Conservation (phyloP, 2,797 vertebrate genomes). For the Micromesistius poutassou region DNA sequence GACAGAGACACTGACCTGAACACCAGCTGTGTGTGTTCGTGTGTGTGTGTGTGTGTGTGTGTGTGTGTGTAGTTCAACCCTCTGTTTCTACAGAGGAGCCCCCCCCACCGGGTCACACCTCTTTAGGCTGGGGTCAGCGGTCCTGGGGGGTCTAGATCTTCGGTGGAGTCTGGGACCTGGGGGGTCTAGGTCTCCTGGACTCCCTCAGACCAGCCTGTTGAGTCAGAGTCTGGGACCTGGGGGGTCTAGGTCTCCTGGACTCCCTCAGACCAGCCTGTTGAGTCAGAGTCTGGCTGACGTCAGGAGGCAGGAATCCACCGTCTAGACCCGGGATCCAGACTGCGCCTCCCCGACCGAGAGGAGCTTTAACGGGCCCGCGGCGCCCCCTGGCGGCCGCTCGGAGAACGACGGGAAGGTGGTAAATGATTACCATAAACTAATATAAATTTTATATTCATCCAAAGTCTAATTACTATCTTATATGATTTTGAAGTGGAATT, state of each 20-base stretch:
- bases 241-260: neutral
- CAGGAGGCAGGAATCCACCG: neutral
- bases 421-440: neutral
- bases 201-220: neutral
- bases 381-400: neutral
- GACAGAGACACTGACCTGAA: too few species aligned
- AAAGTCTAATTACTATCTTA: neutral
- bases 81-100: too few species aligned
- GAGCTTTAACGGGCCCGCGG: neutral
- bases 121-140: neutral
- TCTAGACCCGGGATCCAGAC: too few species aligned
- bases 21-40: slow-evolving; percentile 6
- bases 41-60: slow-evolving; percentile 3
- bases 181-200: neutral
- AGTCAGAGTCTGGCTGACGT: neutral
- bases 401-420: neutral
- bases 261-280: neutral
- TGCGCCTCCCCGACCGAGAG: too few species aligned
- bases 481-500: neutral
- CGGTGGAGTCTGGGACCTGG: too few species aligned
- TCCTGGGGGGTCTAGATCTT: too few species aligned
- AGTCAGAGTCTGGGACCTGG: neutral
- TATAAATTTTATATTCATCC: neutral
- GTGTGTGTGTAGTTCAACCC: neutral
- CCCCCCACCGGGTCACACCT: neutral